phyloP scores from a whole-genome alignment of 2,888 invertebrate species.

The Drosophila rubida region DNA sequence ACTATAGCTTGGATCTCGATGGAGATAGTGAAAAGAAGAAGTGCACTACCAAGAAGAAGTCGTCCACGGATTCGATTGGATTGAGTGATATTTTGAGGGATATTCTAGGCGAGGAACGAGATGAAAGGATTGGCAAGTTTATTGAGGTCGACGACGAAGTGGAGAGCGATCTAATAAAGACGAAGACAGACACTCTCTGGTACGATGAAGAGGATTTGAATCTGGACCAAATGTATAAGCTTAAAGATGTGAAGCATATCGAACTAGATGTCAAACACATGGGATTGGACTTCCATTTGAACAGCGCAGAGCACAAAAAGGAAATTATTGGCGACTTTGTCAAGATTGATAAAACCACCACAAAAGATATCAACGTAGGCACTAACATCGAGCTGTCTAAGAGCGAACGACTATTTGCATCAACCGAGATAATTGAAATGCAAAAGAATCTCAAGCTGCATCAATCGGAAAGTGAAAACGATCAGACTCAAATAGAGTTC shows the following conservation, averaged over 20 bases:
- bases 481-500: not conserved
- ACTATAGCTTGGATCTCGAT: not conserved
- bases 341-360: slow-evolving; percentile 19
- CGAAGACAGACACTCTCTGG: slow-evolving; percentile 23
- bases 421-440: slow-evolving; percentile 8
- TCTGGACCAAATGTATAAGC: slow-evolving; percentile 1
- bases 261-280: slow-evolving; percentile 20
- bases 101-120: not conserved
- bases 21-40: not conserved
- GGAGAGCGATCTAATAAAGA: not conserved
- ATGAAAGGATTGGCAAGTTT: slow-evolving; percentile 8
- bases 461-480: not conserved
- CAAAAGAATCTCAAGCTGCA: slow-evolving; percentile 1
- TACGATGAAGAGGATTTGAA: slow-evolving; percentile 20
- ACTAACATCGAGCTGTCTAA: not conserved
- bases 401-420: slow-evolving; percentile 11
- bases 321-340: slow-evolving; percentile 43
- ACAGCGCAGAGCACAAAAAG: not conserved
- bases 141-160: not conserved
- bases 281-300: slow-evolving; percentile 14
- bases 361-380: not conserved
- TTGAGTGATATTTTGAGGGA: not conserved
- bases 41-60: not conserved
- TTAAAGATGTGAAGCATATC: slow-evolving; percentile 17
- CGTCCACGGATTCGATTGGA: not conserved